These are phyloP conservation scores for Mesoclemmys tuberculata DNA, from an alignment of 2,113 vertebrate genomes.

Conservation along the genomic window DNA sequence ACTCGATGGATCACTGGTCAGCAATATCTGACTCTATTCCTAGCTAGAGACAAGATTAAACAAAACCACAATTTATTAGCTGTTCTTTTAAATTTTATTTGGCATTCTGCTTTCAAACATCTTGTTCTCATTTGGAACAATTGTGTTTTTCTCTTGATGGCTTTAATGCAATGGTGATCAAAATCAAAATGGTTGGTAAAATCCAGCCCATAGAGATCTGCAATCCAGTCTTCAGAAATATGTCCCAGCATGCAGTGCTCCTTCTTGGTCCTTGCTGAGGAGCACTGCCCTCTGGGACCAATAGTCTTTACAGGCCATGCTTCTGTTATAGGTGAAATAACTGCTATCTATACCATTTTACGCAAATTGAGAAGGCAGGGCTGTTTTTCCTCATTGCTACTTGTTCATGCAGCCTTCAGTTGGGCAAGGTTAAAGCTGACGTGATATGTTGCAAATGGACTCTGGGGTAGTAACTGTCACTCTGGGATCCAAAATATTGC, in stretches of 20 bases:
- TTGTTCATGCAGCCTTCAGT: not conserved
- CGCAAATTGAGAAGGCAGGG: not conserved
- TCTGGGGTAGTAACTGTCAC: not conserved
- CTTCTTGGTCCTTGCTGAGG: not conserved
- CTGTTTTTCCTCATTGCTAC: not conserved
- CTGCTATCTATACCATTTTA: not conserved
- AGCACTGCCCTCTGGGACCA: not conserved
- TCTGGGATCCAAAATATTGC: not conserved
- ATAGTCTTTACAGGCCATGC: not conserved
- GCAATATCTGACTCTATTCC: not conserved
- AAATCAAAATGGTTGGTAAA: not conserved
- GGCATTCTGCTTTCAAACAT: constrained; percentile 15
- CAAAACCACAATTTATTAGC: not conserved
- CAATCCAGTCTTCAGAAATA: not conserved
- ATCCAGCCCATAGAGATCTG: not conserved
- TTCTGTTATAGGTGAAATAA: not conserved
- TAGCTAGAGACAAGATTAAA: not conserved
- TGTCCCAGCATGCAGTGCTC: not conserved
- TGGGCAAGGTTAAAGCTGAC: not conserved
- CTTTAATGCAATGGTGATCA: not conserved
- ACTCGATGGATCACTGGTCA: not conserved
- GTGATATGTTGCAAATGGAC: not conserved
- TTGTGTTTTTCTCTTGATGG: not conserved
- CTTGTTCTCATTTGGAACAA: not conserved
- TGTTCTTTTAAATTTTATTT: not conserved